Evolutionary conservation across 2,113 vertebrate genomes (phyloP), one percentile per base, ranked within the genome.

Genomic region (Sterna hirundo): DNA sequence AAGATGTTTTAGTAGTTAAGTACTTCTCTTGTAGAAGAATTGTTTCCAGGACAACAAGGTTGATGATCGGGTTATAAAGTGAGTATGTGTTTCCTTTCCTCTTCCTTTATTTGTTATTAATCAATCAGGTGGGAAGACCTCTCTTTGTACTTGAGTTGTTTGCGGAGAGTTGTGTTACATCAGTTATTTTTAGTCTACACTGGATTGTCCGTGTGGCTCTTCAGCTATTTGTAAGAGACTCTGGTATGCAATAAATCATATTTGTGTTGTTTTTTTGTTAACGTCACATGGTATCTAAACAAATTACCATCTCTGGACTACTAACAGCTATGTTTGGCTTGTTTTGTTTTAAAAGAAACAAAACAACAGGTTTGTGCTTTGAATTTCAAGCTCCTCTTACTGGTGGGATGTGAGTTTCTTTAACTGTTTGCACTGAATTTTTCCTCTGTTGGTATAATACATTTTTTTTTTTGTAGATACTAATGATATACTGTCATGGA

Each of bases 31-130:
- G 55, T 68, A 34, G 64, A 55, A 74, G 55, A 83, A 26, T 36
- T 58, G 96, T 96, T 95, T 95, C 97, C 70, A 76, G 82, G 92
- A 86, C 44, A 34, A 89, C 94, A 38, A 81, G 82, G 85, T 84
- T 85, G 92, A 80, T 83, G 92, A 96, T 94, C 82, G 92, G 94
- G 62, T 81, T 96, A 62, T 1, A 58, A 30, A 64, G 34, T 46
- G 64, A 88, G 29, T 5, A 46, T 49, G 29, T 78, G 54, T 90
- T 88, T 90, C 61, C 64, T 66, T 90, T 62, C 60, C 47, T 64
- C 69, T 88, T 71, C 30, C n/a, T 42, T 30, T 40, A 6, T 86
- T 69, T 62, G 38, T 13, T 26, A 14, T 55, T 83, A 69, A 92
- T 94, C 93, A 60, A 44, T 42, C 86, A 90, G 76, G 86, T 79